A percentile compares a stretch with the other conserved stretches of the same genome.
Evolutionary conservation across 1,140 invertebrate species (phyloP).

Genomic region (Lamellibrachia luymesi): DNA sequence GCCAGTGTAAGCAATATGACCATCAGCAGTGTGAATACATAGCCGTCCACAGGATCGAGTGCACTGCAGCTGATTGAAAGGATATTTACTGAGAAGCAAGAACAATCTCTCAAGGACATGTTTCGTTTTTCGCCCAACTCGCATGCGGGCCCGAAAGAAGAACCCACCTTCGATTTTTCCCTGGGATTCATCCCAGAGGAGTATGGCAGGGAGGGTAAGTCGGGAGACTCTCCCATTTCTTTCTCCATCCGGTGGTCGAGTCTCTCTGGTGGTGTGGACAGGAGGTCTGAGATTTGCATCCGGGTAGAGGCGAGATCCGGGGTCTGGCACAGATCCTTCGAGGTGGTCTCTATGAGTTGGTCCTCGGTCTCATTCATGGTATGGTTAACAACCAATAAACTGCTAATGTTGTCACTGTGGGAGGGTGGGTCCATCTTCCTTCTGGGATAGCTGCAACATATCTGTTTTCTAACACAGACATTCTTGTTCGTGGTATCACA

Average conservation of each 20-base stretch:
- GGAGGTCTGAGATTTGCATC: neutral
- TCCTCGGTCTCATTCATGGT: neutral
- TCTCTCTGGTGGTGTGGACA: neutral
- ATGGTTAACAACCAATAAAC: neutral
- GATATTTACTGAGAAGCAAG: neutral
- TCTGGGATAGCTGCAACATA: neutral
- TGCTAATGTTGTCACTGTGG: neutral
- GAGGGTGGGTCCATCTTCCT: neutral
- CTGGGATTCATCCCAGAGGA: conserved; percentile 12
- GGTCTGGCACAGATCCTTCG: neutral
- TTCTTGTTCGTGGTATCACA: neutral
- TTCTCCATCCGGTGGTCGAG: neutral
- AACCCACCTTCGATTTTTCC: conserved; percentile 12
- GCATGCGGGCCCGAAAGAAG: neutral
- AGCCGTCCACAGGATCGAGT: neutral
- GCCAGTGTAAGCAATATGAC: neutral
- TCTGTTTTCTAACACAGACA: neutral
- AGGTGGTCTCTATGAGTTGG: neutral
- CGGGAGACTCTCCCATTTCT: neutral
- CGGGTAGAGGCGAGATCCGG: neutral
- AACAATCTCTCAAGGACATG: neutral
- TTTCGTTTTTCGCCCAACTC: neutral
- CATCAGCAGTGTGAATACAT: neutral
- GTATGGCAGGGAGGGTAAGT: conserved; percentile 6
- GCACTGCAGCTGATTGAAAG: neutral